Base-by-base conservation (phyloP, 2,113 vertebrate genomes). In the Capreolus pygargus region DNA sequence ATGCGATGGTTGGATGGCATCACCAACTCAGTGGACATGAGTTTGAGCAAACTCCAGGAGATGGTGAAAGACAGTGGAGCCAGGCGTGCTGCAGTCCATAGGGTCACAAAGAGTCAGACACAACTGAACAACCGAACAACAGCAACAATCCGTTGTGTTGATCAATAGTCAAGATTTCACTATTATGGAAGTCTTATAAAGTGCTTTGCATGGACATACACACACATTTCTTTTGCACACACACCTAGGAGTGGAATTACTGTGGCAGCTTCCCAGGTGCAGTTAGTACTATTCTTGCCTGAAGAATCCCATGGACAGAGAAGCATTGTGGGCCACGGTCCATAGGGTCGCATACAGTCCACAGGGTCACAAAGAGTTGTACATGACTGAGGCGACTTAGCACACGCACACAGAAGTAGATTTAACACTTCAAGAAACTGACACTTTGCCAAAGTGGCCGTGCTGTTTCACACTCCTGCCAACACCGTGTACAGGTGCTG, bases 401-500 rank as follows among this genome's bases (percentile, higher is more conserved):
- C 9, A 1, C 10, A 39, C 36, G n/a, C n/a, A 25, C 33, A 52
- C 10, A 70, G 7, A 52, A 52, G 14, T 8, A 21, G 23, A 91
- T 28, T 45, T 25, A 55, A 6, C 28, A 11, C 50, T 45, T 54
- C 33, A 28, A 43, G 57, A 82, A 21, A 13, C n/a, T 74, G 43
- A 79, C 33, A 74, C 5, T n/a, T n/a, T 76, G 81, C 6, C n/a
- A 15, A 28, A 81, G 60, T 12, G 25, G 16, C 28, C 4, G n/a
- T 1, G 3, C 52, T 30, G 21, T n/a, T 30, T 28, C 23, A 15
- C 15, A 3, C 3, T 6, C 9, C 14, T 6, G 1, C 43, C 39
- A 39, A 12, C 30, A 86, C 19, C 7, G 1, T 1, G 3, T 6
- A 12, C 9, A 58, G 16, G 11, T 7, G 0, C 36, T 6, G 1